Evolutionary conservation across 2,113 vertebrate species (phyloP), one percentile per base, ranked within the genome.

Genomic region (Pedionomus torquatus): DNA sequence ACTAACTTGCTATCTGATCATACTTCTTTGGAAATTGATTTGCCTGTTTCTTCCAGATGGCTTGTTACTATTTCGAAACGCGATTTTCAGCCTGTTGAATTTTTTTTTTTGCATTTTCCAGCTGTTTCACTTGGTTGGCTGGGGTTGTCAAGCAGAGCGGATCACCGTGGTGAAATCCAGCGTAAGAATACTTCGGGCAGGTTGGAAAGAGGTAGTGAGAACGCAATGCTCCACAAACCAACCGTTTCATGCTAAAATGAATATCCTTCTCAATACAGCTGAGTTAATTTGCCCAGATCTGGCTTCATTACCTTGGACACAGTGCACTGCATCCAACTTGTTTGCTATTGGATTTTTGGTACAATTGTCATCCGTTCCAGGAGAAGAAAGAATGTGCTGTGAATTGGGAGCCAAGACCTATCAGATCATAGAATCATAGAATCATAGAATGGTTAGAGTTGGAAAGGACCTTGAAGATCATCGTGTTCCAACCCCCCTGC

Each of bases 221-320:
- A 43, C 48, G 52, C 61, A 3, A 11, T 52, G 75, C 19, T 88
- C 49, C 66, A 46, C 39, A 49, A 87, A 15, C 24, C 90, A 68
- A 17, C 25, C 3, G 6, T 3, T 35, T 69, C 68, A n/a, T 2
- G 1, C 11, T 3, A 2, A 57, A 90, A 76, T 51, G 1, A 69
- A 69, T 79, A 48, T 13, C 44, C 37, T 77, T 61, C 79, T 87
- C 70, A 5, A 9, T 4, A 11, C 9, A 25, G 11, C 31, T 1
- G 8, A 43, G 30, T n/a, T 90, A 33, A 93, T 85, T 65, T 88
- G 9, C 14, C 39, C 41, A 52, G 14, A 25, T n/a, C 26, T 46
- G 48, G 19, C 46, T 87, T 63, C 69, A 35, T 84, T 63, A 30
- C 55, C 54, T 54, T 19, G 14, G 41, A 13, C 48, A 84, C 55